Evolutionary conservation across 2,888 invertebrate species (phyloP), one percentile per base, ranked within the genome.

Genomic region (Agrilus mali): DNA sequence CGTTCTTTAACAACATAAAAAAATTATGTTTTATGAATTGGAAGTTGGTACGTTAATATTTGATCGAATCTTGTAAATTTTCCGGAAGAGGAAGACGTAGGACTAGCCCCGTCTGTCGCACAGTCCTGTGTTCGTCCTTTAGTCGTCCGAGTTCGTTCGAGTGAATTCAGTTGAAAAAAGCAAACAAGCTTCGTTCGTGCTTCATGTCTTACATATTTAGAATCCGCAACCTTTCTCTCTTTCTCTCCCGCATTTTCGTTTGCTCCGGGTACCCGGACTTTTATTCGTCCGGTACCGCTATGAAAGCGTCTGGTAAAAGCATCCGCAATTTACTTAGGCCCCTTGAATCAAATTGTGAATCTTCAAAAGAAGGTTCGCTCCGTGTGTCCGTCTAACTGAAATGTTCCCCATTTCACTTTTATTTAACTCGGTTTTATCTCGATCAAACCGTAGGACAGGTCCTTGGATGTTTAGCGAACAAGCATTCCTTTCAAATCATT

Each of bases 301-400:
- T 54, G 55, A 56, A 58, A 57, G 53, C 58, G 55, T 54, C 54
- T 53, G 57, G 51, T 49, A 53, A 57, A 58, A 60, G 58, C 56
- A 61, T 58, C 64, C 65, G 64, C 65, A 66, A 66, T 66, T 66
- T 65, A 66, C 64, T 66, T 65, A 66, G 63, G 58, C 55, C 57
- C 51, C 50, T 53, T 49, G 61, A 63, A 63, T 63, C 59, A 61
- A 66, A 66, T 66, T 65, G 63, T 56, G 60, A 59, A 60, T 62
- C 64, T 63, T 65, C 64, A 66, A 65, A 65, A 61, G 64, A 56
- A 61, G 27, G 27, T 27, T 56, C 50, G 52, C 47, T 51, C 48
- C 47, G 51, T 49, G 48, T 46, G 44, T 46, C 49, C 44, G 45
- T 38, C 50, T 42, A 41, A 45, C 53, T 47, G 60, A 61, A 61